Base-by-base conservation (phyloP, 2,888 invertebrate genomes). In the Dorcus parallelipipedus region DNA sequence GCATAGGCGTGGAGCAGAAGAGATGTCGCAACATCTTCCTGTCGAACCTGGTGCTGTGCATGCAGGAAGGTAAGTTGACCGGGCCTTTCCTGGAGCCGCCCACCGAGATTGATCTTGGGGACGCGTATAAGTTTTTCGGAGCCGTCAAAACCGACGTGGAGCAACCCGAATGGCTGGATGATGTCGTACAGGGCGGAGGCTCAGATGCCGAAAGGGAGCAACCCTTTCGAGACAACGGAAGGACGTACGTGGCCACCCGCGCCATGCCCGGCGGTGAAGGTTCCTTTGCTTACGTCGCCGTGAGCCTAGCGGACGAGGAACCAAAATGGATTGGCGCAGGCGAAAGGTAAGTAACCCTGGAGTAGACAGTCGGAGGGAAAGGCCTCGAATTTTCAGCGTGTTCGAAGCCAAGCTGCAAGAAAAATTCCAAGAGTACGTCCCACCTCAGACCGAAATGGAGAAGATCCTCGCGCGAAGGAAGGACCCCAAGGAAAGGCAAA, bases 161-260 rank as follows among this genome's bases (percentile, higher is more conserved):
- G 69, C 69, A 63, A 39, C 76, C 76, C 8, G 70, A 60, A 1
- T 78, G 78, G 78, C 60, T 78, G 33, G 66, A 73, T 48, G 76
- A 78, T 38, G 20, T 68, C 1, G 45, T 57, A 47, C 66, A 65
- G 3, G 67, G 69, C 7, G 67, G 62, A 23, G 59, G 61, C 4
- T 48, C 65, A 2, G 50, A 56, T 26, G 65, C 67, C 6, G 49
- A 50, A 3, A 54, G 60, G 3, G 60, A 61, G 3, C 71, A 73
- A 10, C 73, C 68, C 49, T 65, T 68, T 33, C 69, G 73, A 2
- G 71, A 69, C 20, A 72, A 75, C 52, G 80, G 79, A 39, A 69
- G 80, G 60, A 80, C 80, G 1, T 80, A 80, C 67, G 69, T 80
- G n/a, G 81, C 81, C 3, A 79, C 80, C 5, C 71, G 79, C 58